Percentiles rank a stretch among this genome's conserved stretches.
phyloP scores from a whole-genome alignment of 1,140 invertebrate genomes.

The Pachypsylla venusta region DNA sequence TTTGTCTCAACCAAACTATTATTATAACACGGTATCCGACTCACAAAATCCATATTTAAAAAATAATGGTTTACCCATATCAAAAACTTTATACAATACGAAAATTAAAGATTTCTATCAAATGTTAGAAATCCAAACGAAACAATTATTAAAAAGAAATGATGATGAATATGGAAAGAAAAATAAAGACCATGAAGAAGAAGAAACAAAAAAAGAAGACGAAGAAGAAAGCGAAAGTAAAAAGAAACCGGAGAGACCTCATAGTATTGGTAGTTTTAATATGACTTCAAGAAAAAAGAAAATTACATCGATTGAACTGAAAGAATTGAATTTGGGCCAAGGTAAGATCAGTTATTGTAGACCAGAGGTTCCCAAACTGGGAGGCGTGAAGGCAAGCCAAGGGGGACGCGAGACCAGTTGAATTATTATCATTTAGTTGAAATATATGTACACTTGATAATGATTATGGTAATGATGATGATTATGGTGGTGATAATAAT shows the following conservation, averaged over 20 bases:
- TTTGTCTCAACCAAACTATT: conserved; percentile 19
- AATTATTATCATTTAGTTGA: too few species aligned
- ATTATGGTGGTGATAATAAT: too few species aligned
- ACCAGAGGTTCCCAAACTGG: too few species aligned
- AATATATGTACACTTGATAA: too few species aligned
- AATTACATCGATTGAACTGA: not conserved
- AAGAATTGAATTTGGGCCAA: not conserved
- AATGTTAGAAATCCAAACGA: not conserved
- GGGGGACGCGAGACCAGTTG: too few species aligned
- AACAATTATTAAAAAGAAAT: conserved; percentile 35
- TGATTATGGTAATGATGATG: too few species aligned
- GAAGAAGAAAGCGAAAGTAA: not conserved
- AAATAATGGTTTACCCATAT: conserved; percentile 51
- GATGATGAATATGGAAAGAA: conserved; percentile 45
- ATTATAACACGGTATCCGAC: conserved; percentile 54
- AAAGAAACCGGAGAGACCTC: conserved; percentile 3
- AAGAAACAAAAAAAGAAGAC: not conserved
- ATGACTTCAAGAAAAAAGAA: not conserved
- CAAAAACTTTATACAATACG: conserved; percentile 50
- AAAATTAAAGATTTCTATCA: conserved; percentile 35
- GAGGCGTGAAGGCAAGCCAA: too few species aligned
- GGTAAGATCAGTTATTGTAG: too few species aligned
- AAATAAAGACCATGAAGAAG: conserved; percentile 25
- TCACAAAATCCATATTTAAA: conserved; percentile 58
- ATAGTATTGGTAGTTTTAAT: not conserved